Conservation (phyloP, 2,113 vertebrate species). For the Spea bombifrons region DNA sequence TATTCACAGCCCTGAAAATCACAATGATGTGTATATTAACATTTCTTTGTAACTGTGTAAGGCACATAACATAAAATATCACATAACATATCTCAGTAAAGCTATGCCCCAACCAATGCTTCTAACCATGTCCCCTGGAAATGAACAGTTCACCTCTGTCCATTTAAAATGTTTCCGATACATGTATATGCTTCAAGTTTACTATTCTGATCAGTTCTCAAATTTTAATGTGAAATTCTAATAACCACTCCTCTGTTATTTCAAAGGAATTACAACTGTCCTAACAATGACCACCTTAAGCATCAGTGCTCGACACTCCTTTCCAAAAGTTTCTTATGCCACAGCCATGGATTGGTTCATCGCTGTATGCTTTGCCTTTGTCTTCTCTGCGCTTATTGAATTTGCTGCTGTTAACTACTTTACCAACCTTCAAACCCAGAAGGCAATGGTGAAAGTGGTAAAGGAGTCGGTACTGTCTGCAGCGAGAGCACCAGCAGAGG, state of each 20-base stretch:
- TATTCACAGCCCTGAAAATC: no score
- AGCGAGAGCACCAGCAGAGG: conserved; percentile 4
- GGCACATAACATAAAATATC: no score
- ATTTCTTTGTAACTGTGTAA: no score
- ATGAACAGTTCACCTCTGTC: no score
- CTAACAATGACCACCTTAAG: conserved; percentile 97
- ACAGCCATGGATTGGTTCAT: conserved; percentile 99
- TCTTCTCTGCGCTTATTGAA: conserved; percentile 97
- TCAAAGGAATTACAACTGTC: conserved; percentile 93
- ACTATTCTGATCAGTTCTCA: no score
- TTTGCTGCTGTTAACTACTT: conserved; percentile 99
- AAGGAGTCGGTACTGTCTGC: conserved; percentile 55
- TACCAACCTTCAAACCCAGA: conserved; percentile 85
- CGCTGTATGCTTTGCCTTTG: conserved; percentile 96
- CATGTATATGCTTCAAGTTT: no score
- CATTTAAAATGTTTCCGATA: no score
- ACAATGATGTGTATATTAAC: no score
- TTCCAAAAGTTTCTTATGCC: conserved; percentile 97
- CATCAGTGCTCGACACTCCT: conserved; percentile 95
- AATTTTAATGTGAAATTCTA: not conserved
- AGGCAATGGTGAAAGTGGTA: conserved; percentile 82
- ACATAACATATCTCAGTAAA: no score
- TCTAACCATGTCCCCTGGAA: no score
- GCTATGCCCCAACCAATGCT: no score
- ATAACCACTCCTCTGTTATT: conserved; percentile 50